Conservation (phyloP, 2,797 vertebrate genomes). For the Sebastes miniatus region DNA sequence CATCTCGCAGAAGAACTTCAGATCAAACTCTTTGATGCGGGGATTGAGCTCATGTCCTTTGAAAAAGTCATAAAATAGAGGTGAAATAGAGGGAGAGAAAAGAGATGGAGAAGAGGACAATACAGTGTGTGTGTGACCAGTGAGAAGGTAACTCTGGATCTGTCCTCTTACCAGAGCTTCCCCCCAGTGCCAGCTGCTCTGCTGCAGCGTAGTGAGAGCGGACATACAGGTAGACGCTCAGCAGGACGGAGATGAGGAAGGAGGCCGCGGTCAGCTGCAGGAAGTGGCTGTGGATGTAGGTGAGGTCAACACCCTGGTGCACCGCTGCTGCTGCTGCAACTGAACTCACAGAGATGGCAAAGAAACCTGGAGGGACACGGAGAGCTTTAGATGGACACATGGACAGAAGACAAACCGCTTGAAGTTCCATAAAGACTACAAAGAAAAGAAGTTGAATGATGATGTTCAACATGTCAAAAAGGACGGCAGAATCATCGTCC, state of each 20-base stretch:
- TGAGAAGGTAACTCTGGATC: background rate
- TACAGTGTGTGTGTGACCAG: background rate
- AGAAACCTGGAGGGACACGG: slow-evolving; percentile 82
- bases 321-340: slow-evolving; percentile 70
- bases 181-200: slow-evolving; percentile 83
- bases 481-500: background rate
- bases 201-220: slow-evolving; percentile 76
- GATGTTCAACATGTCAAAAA: background rate
- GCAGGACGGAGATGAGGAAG: slow-evolving; percentile 75
- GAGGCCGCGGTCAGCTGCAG: slow-evolving; percentile 86
- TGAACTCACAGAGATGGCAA: slow-evolving; percentile 82
- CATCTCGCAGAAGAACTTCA: slow-evolving; percentile 96
- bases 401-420: background rate
- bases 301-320: slow-evolving; percentile 80
- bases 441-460: background rate
- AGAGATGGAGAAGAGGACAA: background rate
- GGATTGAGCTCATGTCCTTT: slow-evolving; percentile 94
- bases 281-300: slow-evolving; percentile 87
- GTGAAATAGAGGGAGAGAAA: background rate
- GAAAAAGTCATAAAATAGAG: slow-evolving; percentile 94
- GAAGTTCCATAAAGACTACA: background rate
- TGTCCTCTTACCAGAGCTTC: slow-evolving; percentile 88
- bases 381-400: background rate
- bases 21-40: slow-evolving; percentile 90
- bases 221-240: slow-evolving; percentile 88